Percentiles rank a stretch among this genome's conserved stretches.
Conservation (phyloP, 2,797 vertebrate genomes). For the Poecilia wingei region DNA sequence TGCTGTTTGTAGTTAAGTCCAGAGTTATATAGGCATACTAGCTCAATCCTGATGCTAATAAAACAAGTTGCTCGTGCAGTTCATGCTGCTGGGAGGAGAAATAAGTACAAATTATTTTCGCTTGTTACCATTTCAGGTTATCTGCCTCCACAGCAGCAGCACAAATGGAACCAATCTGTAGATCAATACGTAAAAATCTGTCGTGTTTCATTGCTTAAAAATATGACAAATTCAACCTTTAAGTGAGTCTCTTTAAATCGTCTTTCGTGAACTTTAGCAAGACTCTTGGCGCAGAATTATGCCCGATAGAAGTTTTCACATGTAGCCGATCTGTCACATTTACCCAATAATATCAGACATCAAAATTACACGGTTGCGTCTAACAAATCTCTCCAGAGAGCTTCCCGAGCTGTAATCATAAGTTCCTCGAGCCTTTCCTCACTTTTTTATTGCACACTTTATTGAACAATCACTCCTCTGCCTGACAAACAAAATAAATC, state of each 20-base stretch:
- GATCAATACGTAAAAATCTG: background rate
- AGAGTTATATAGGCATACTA: slow-evolving; percentile 4
- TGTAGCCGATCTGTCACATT: background rate
- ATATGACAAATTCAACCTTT: background rate
- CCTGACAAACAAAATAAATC: slow-evolving; percentile 61
- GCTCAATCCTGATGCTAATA: background rate
- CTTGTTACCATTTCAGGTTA: background rate
- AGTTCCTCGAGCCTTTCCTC: slow-evolving; percentile 33
- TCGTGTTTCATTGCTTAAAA: background rate
- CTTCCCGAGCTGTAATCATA: slow-evolving; percentile 37
- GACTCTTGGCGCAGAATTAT: background rate
- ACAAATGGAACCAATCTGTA: background rate
- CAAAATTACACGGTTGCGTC: slow-evolving; percentile 7
- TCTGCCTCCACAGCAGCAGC: background rate
- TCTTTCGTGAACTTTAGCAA: background rate
- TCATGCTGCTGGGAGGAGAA: background rate
- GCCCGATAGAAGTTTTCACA: background rate
- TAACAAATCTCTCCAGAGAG: slow-evolving; percentile 12
- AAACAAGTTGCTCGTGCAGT: background rate
- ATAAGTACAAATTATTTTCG: background rate
- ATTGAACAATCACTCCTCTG: slow-evolving; percentile 59
- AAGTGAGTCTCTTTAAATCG: background rate
- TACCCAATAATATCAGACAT: background rate
- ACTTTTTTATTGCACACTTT: slow-evolving; percentile 57
- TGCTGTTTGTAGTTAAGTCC: background rate